A percentile compares a stretch with the other conserved stretches of the same genome.
phyloP scores from a whole-genome alignment of 2,888 invertebrate species.

The Ormyrus rosae region DNA sequence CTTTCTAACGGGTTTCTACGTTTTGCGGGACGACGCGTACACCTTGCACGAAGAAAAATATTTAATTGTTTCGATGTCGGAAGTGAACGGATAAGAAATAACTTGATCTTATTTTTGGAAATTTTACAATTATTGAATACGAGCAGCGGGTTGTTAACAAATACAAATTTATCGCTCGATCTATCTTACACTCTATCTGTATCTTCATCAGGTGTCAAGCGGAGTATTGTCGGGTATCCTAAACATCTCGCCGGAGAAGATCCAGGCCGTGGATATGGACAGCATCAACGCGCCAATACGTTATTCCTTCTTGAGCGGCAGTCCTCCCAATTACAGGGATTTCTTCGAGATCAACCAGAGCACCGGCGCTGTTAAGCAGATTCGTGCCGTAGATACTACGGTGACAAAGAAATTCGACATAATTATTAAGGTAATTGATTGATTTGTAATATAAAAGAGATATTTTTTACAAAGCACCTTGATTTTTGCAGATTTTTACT shows the following conservation, averaged over 20 bases:
- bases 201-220: slow-evolving; percentile 81
- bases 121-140: not conserved
- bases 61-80: not conserved
- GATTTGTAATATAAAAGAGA: too few species aligned
- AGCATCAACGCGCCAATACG: slow-evolving; percentile 89
- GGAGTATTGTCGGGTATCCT: slow-evolving; percentile 90
- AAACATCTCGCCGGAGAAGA: slow-evolving; percentile 89
- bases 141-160: not conserved
- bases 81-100: not conserved
- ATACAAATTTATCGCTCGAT: not conserved
- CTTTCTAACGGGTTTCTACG: too few species aligned
- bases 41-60: too few species aligned
- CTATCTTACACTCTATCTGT: too few species aligned
- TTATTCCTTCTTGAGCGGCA: slow-evolving; percentile 89
- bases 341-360: slow-evolving; percentile 90
- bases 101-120: too few species aligned
- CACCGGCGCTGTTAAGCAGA: slow-evolving; percentile 89
- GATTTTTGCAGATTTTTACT: too few species aligned
- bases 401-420: slow-evolving; percentile 87
- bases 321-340: slow-evolving; percentile 85
- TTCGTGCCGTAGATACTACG: slow-evolving; percentile 87
- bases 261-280: slow-evolving; percentile 94
- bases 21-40: too few species aligned
- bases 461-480: too few species aligned
- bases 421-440: slow-evolving; percentile 83